Conservation (phyloP, 2,888 invertebrate genomes). For the Archaeoteleia sp. region DNA sequence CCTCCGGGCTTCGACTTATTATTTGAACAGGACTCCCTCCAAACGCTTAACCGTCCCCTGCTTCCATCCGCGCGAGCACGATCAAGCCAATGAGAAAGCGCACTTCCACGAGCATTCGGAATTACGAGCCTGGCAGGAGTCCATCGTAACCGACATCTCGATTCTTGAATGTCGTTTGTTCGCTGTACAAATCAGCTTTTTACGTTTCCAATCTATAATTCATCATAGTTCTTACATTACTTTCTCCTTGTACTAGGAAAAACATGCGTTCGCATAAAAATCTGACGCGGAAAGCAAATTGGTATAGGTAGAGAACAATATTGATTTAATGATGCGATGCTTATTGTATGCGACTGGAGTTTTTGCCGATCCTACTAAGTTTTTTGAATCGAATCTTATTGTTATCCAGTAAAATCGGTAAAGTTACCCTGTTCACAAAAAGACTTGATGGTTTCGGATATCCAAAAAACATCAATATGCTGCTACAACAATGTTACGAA, state of each 20-base stretch:
- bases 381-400: too few relatives aligned
- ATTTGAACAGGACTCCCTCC: constrained; percentile 61
- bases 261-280: not conserved
- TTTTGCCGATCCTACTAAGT: too few relatives aligned
- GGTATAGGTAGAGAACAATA: too few relatives aligned
- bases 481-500: too few relatives aligned
- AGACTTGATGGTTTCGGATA: too few relatives aligned
- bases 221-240: constrained; percentile 12
- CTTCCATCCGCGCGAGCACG: constrained; percentile 27
- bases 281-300: not conserved
- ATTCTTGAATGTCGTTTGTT: constrained; percentile 17
- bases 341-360: too few relatives aligned
- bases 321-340: too few relatives aligned
- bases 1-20: constrained; percentile 63
- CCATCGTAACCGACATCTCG: constrained; percentile 32
- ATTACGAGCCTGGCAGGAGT: constrained; percentile 45
- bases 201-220: constrained; percentile 21
- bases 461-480: too few relatives aligned
- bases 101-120: constrained; percentile 25
- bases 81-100: constrained; percentile 32
- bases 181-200: constrained; percentile 21
- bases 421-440: too few relatives aligned
- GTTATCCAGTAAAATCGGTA: too few relatives aligned
- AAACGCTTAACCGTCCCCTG: constrained; percentile 24
- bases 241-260: not conserved